Base-by-base conservation (phyloP, 2,888 invertebrate genomes). In the Notodonta ziczac region DNA sequence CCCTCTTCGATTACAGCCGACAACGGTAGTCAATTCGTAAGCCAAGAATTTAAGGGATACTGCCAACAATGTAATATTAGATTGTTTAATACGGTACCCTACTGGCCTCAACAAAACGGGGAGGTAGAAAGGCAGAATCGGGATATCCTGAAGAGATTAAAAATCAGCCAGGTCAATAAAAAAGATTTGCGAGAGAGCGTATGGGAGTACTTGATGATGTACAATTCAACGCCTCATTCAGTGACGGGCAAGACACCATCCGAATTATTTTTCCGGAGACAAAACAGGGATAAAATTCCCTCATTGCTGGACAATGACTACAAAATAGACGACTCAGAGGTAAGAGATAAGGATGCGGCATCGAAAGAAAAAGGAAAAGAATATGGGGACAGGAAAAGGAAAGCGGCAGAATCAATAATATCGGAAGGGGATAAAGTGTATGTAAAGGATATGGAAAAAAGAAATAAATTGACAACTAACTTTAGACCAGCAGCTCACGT, bases 181-280 rank as follows among this genome's bases (percentile, higher is more conserved):
- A 54, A n/a, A 10, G 46, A 69, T 16, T 69, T 59, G 62, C 63
- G 66, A 58, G 73, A 73, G 8, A 57, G 39, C 24, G 46, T 79
- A 5, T 13, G 40, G 0, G 58, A 74, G n/a, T 77, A 78, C 53
- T 12, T 76, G 6, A 63, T 56, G 1, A 77, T 74, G 77, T 74
- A 82, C 59, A 62, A 60, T 13, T 59, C 54, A 24, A 60, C 81
- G 7, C 82, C 82, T 9, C 82, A 82, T 59, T 50, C 63, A 7
- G 72, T 75, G 0, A 82, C 82, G 6, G 74, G 83, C 6, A 72
- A 62, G 63, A 58, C 73, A 7, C 77, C 77, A 0, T 46, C 74
- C 16, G 73, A 76, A 56, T 63, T 74, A 59, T 74, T 78, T 60
- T 78, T 71, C 46, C 60, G 58, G 24, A 59, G 80, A 6, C 24